A percentile compares a stretch with the other conserved stretches of the same genome.
Evolutionary conservation across 1,140 invertebrate species (phyloP).

Genomic region (Cyclargus thomasi): DNA sequence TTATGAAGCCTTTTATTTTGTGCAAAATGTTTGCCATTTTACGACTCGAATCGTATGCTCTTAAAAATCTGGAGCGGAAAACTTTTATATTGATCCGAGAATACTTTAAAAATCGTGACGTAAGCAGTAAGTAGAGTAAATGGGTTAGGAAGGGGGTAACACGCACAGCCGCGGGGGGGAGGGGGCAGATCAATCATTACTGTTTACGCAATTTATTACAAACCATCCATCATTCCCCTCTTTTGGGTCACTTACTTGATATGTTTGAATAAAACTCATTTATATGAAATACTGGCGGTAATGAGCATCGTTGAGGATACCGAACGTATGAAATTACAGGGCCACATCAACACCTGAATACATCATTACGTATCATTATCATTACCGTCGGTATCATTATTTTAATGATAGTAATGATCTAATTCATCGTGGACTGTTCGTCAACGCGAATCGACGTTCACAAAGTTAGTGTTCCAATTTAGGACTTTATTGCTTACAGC

Average conservation of each 20-base stretch:
- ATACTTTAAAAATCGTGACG: background rate
- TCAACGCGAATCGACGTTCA: background rate
- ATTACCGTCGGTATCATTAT: background rate
- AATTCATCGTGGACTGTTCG: background rate
- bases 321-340: background rate
- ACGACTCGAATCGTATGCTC: background rate
- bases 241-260: slow-evolving; percentile 8
- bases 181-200: slow-evolving; percentile 9
- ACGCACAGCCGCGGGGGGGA: background rate
- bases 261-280: slow-evolving; percentile 11
- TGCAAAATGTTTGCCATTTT: slow-evolving; percentile 3
- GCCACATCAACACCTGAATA: background rate
- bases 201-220: slow-evolving; percentile 14
- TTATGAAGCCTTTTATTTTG: background rate
- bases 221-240: slow-evolving; percentile 11
- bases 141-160: slow-evolving; percentile 4
- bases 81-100: background rate
- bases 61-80: background rate
- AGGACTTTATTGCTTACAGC: background rate
- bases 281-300: background rate
- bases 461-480: background rate
- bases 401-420: background rate
- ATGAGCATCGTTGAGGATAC: background rate
- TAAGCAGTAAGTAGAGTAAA: slow-evolving; percentile 3
- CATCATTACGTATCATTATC: background rate